Conservation (phyloP, 2,797 vertebrate genomes). For the Pterois miles region DNA sequence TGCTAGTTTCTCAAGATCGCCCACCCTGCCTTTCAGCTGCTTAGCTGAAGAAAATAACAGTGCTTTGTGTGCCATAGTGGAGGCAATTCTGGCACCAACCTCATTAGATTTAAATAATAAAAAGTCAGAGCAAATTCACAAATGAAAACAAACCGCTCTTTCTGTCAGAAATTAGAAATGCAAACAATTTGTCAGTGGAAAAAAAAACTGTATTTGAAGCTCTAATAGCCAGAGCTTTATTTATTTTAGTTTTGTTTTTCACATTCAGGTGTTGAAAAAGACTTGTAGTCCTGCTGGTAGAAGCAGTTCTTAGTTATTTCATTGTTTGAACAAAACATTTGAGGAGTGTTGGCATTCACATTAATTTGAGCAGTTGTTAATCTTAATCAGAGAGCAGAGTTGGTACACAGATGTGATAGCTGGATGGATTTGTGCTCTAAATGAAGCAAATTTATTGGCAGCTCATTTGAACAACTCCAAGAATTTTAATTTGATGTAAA, state of each 20-base stretch:
- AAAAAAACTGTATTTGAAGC: neutral
- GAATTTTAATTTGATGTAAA: conserved; percentile 5
- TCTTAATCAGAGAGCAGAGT: neutral
- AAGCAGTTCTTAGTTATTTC: neutral
- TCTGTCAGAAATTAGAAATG: neutral
- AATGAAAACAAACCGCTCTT: neutral
- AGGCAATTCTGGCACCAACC: neutral
- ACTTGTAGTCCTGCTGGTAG: neutral
- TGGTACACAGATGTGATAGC: neutral
- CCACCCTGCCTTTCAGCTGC: conserved; percentile 17
- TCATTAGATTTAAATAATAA: neutral
- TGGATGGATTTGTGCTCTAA: neutral
- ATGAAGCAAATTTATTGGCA: conserved; percentile 11
- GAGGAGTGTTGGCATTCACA: neutral
- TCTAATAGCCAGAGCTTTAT: neutral
- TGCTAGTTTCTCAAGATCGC: no score
- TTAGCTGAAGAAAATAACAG: conserved; percentile 23
- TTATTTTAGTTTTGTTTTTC: neutral
- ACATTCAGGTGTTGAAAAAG: neutral
- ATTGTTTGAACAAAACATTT: neutral
- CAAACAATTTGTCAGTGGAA: neutral
- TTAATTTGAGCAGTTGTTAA: neutral
- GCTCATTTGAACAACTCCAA: conserved; percentile 1
- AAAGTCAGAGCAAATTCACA: neutral
- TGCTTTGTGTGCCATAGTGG: neutral